Evolutionary conservation across 2,797 vertebrate genomes (phyloP).

Genomic region (Acomys russatus): DNA sequence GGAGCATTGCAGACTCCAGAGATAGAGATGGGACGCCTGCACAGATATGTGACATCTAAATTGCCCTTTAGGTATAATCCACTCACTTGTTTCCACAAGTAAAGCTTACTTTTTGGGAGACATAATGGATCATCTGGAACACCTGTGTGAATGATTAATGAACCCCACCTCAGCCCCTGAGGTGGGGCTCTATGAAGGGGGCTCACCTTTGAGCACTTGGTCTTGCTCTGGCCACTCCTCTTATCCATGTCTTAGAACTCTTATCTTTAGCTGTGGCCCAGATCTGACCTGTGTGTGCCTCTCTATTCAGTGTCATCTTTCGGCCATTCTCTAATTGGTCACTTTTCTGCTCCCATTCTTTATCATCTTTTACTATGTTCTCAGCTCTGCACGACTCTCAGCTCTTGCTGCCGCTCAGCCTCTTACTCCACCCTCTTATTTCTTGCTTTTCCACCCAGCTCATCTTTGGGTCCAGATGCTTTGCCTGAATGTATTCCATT

Average conservation of each 20-base stretch:
- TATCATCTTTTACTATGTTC: background rate
- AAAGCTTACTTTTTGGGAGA: background rate
- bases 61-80: background rate
- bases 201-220: rapidly evolving
- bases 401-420: background rate
- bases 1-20: background rate
- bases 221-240: background rate
- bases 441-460: background rate
- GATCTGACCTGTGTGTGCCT: too few relatives aligned
- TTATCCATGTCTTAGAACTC: background rate
- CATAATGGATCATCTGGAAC: rapidly evolving
- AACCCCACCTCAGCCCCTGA: background rate
- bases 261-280: background rate
- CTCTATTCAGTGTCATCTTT: background rate
- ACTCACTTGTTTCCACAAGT: background rate
- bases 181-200: background rate
- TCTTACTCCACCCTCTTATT: background rate
- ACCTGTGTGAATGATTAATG: background rate
- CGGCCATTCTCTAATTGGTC: background rate
- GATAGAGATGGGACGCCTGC: background rate
- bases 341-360: background rate
- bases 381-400: background rate
- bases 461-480: background rate
- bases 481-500: background rate
- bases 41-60: background rate